These are phyloP conservation scores for Drosophila rubida DNA, from an alignment of 2,888 invertebrate genomes.

Conservation along the genomic window DNA sequence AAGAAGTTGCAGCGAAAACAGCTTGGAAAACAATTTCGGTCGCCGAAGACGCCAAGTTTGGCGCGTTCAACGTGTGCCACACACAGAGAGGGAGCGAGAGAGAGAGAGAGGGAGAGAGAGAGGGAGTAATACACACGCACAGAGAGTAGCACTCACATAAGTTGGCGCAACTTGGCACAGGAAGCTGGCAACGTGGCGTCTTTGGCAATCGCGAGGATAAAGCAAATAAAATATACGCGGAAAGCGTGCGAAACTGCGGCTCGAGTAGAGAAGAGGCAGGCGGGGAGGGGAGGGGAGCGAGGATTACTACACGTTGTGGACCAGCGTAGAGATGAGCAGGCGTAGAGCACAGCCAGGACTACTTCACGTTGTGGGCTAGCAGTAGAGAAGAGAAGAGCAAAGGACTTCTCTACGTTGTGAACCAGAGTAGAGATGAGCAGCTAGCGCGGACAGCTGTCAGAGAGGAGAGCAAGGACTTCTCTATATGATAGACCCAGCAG, in stretches of 20 bases:
- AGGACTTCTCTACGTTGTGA: too few species aligned
- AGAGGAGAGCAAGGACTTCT: too few species aligned
- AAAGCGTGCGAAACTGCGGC: conserved; percentile 53
- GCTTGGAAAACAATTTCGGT: conserved; percentile 70
- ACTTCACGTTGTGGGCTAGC: conserved; percentile 34
- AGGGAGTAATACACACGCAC: too few species aligned
- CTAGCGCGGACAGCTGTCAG: too few species aligned
- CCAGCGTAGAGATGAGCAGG: too few species aligned
- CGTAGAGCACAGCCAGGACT: too few species aligned
- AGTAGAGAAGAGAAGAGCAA: too few species aligned
- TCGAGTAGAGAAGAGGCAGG: background rate
- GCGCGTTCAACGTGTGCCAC: conserved; percentile 34
- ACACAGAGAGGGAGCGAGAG: too few species aligned
- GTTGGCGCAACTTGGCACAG: conserved; percentile 27
- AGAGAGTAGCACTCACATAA: conserved; percentile 9
- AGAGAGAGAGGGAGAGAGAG: too few species aligned
- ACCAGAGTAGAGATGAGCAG: too few species aligned
- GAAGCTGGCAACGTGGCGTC: conserved; percentile 23
- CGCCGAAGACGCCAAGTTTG: conserved; percentile 53
- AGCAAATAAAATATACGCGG: conserved; percentile 60
- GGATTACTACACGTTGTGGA: conserved; percentile 26
- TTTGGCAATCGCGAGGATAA: conserved; percentile 44
- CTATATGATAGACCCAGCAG: too few species aligned
- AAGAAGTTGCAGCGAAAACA: conserved; percentile 37
- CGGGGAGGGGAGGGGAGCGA: background rate